Percentiles rank a stretch among this genome's conserved stretches.
Evolutionary conservation across 2,113 vertebrate species (phyloP).

Genomic region (Glareola pratincola): DNA sequence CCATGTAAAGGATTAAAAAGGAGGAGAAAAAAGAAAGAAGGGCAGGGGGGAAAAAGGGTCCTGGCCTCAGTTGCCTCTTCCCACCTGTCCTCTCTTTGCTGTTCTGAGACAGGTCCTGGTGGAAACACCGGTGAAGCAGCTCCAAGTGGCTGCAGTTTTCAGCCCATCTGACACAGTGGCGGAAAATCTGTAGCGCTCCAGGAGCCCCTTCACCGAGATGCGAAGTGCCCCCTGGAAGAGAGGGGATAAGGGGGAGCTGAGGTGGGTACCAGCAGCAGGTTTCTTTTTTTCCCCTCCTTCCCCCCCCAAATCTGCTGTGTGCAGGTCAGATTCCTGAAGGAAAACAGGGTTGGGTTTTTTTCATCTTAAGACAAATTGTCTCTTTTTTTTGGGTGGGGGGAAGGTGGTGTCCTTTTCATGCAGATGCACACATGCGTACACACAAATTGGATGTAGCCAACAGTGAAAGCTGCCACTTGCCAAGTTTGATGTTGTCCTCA

Average conservation of each 20-base stretch:
- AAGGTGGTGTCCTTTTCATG: neutral
- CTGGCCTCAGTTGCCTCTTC: neutral
- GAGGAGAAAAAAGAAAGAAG: neutral
- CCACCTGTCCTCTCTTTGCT: neutral
- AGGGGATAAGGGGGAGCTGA: neutral
- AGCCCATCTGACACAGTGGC: neutral
- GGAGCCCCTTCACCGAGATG: neutral
- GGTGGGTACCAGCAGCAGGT: neutral
- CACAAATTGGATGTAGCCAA: neutral
- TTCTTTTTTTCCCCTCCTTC: neutral
- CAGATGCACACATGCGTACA: neutral
- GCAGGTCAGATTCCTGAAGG: neutral
- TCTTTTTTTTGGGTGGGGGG: neutral
- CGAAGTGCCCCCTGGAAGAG: neutral
- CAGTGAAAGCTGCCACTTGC: slow-evolving; percentile 6
- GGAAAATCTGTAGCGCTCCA: neutral
- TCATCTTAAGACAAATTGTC: neutral
- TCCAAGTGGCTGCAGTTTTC: neutral
- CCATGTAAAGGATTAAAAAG: slow-evolving; percentile 11
- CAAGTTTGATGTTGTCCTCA: neutral
- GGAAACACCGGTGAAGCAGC: neutral
- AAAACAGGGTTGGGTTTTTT: neutral
- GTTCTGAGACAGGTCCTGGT: neutral
- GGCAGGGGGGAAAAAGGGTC: accelerated
- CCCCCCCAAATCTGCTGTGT: neutral